phyloP scores from a whole-genome alignment of 2,797 vertebrate genomes.

The Siniperca undulata region DNA sequence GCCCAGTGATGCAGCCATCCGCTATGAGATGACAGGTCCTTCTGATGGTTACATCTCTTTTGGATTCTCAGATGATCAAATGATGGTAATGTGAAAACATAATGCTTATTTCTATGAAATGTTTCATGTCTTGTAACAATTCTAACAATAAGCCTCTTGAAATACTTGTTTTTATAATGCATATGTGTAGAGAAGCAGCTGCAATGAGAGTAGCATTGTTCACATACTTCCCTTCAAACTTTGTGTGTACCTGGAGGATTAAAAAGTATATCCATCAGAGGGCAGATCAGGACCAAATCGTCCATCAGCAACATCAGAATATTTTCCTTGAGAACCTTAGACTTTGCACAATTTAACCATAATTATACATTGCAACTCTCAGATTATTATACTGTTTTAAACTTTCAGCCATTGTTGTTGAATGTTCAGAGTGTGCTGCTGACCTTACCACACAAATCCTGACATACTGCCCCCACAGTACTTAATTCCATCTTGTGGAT shows the following conservation, averaged over 20 bases:
- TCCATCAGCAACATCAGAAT: not conserved
- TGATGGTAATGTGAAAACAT: conserved; percentile 79
- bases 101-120: not conserved
- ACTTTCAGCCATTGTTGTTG: not conserved
- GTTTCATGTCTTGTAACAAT: not conserved
- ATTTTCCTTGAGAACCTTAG: conserved; percentile 1
- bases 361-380: not conserved
- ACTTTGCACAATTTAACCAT: not conserved
- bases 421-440: not conserved
- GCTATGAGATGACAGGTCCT: conserved; percentile 79
- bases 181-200: not conserved
- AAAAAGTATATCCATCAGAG: not conserved
- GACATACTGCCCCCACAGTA: not conserved
- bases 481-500: not conserved
- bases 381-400: too few species aligned
- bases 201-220: not conserved
- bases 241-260: not conserved
- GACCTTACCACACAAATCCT: not conserved
- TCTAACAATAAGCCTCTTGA: not conserved
- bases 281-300: conserved; percentile 3
- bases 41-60: conserved; percentile 83
- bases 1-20: conserved; percentile 29
- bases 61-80: conserved; percentile 86
- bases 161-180: not conserved
- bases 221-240: not conserved